Conservation (phyloP, 2,888 invertebrate species). For the Amphipyra berbera region DNA sequence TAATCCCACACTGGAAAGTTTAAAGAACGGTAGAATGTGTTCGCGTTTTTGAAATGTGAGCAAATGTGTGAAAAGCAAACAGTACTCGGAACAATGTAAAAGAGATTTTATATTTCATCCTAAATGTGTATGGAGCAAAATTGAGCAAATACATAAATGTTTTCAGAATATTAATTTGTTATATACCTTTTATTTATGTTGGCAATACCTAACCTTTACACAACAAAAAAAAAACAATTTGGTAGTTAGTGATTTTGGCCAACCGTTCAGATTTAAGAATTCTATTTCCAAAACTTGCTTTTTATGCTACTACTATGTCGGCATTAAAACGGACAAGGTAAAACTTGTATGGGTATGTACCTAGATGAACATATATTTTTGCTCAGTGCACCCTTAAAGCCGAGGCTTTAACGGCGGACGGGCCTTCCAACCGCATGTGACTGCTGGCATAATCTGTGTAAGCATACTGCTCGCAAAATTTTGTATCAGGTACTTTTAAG, state of each 20-base stretch:
- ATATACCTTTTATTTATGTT: too few species aligned
- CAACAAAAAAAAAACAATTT: too few species aligned
- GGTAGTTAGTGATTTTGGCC: too few species aligned
- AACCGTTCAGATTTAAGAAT: too few species aligned
- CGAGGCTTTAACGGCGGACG: constrained; percentile 12
- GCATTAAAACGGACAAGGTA: too few species aligned
- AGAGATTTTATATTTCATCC: constrained; percentile 27
- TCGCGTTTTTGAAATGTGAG: constrained; percentile 29
- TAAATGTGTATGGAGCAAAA: constrained; percentile 3
- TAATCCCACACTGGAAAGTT: constrained; percentile 16
- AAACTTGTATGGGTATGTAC: too few species aligned
- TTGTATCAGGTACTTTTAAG: constrained; percentile 7
- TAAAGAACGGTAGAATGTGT: constrained; percentile 18
- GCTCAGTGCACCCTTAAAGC: constrained; percentile 13
- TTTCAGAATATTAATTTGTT: not conserved
- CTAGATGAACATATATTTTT: constrained; percentile 8
- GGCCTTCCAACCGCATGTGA: constrained; percentile 25
- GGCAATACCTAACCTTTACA: too few species aligned
- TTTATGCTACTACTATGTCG: too few species aligned
- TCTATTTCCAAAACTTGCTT: too few species aligned
- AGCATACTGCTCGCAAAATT: constrained; percentile 10
- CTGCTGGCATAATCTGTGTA: constrained; percentile 21
- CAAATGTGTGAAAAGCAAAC: constrained; percentile 39
- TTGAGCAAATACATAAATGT: not conserved
- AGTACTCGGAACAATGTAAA: constrained; percentile 31